Percentiles rank a stretch among this genome's conserved stretches.
Evolutionary conservation across 2,888 invertebrate species (phyloP).

Genomic region (Rhabditophanes sp.): DNA sequence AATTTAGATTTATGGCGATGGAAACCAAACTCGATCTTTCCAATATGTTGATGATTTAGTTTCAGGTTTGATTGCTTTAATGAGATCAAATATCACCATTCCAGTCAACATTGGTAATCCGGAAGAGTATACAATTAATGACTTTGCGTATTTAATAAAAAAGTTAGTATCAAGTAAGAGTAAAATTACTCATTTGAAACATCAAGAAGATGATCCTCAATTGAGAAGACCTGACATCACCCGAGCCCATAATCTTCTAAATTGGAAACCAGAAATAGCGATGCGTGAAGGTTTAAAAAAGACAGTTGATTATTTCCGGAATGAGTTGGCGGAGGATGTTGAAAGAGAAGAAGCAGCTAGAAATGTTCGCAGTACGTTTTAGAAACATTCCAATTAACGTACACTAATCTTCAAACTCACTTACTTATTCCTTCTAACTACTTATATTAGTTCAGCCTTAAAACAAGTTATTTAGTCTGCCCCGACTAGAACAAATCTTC

Average conservation of each 20-base stretch:
- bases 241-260: conserved; percentile 64
- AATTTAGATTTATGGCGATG: conserved; percentile 50
- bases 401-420: too few relatives aligned
- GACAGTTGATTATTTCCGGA: conserved; percentile 81
- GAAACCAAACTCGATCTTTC: conserved; percentile 67
- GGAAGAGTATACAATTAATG: conserved; percentile 83
- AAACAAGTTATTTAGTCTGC: too few relatives aligned
- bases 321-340: conserved; percentile 58
- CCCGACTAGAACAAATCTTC: too few relatives aligned
- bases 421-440: too few relatives aligned
- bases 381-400: too few relatives aligned
- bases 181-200: conserved; percentile 63
- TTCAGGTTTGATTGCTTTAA: conserved; percentile 73
- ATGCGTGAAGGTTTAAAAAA: conserved; percentile 69
- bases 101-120: conserved; percentile 91
- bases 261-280: conserved; percentile 78
- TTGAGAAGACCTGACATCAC: conserved; percentile 80
- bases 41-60: conserved; percentile 94
- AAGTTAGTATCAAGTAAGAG: conserved; percentile 61
- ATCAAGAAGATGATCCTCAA: conserved; percentile 89
- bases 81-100: conserved; percentile 77
- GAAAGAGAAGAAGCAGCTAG: too few relatives aligned
- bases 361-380: too few relatives aligned
- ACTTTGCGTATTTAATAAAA: conserved; percentile 50
- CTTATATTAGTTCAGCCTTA: too few relatives aligned